Base-by-base conservation (phyloP, 2,888 invertebrate genomes). In the Ypsolopha sequella region DNA sequence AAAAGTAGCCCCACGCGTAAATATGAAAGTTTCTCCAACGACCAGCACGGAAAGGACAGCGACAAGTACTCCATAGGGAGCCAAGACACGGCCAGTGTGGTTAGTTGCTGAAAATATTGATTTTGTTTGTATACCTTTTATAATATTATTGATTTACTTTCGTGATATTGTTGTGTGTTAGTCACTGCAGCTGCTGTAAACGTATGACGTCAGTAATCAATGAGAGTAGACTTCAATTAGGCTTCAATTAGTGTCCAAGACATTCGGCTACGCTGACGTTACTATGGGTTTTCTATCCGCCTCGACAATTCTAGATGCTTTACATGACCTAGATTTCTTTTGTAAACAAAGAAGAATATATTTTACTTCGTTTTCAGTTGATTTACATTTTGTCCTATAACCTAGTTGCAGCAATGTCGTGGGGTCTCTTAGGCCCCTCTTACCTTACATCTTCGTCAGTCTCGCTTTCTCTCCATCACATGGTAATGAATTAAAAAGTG, bases 61-160 rank as follows among this genome's bases (percentile, higher is more conserved):
- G 85, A 87, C 66, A 87, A 87, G 65, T 78, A 82, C 68, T 87
- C 87, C 56, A 56, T 87, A 80, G 76, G 82, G 66, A 87, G 87
- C 63, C 85, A 86, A 66, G 87, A 87, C 68, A 87, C 87, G 53
- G 86, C 86, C 48, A 87, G 87, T 79, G 71, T 87, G 81, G 87
- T 87, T 60, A 79, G 86, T 72, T 70, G 73, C 72, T 67, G 59
- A 66, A 73, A 66, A 73, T 84, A 84, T 84, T 77, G 84, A 84
- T 84, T 84, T 81, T 80, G 80, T 80, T 80, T 78, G 67, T 79
- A 64, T 76, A 73, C 70, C 63, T 59, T 67, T 60, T 63, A 62
- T 68, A 67, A 72, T 71, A 70, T 68, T 80, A 85, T 81, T 77
- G 80, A 82, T 84, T 77, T 65, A 58, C 58, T 58, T 56, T 57